Evolutionary conservation across 2,888 invertebrate species (phyloP), one percentile per base, ranked within the genome.

Genomic region (Lacanobia oleracea): DNA sequence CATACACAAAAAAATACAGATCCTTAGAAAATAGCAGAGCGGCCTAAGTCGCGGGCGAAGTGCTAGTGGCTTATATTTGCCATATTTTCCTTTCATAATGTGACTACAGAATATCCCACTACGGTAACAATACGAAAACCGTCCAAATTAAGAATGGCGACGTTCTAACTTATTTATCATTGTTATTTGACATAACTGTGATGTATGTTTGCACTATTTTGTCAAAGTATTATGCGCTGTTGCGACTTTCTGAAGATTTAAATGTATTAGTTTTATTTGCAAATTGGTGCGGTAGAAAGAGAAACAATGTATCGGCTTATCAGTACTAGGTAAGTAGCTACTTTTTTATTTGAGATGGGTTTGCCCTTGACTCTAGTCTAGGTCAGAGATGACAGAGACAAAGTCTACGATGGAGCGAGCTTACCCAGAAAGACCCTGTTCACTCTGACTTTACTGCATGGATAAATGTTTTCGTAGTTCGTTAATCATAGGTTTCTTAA

Each of bases 71-170:
- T 27, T 27, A 27, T 27, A 33, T 33, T 33, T 33, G 33, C 33
- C 2, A 33, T 33, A 33, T 33, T 33, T 33, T 6, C 33, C 33
- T 33, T 33, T 33, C 33, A 4, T 6, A 33, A 33, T 33, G 6
- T 33, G 5, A 33, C 6, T 33, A 33, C 6, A 33, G 84, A 85
- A 85, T 85, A 65, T 14, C 71, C 72, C 84, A 75, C 18, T 56
- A 67, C 67, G 51, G 60, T 21, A 81, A 85, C 79, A 79, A 77
- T 79, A 79, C 71, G 56, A 71, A 73, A 83, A 75, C 53, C 67
- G 57, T 72, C 71, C 72, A 79, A 81, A 78, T 66, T 77, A 75
- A 71, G 64, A 51, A 63, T 51, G 75, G 51, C 71, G 72, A 33
- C 77, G 67, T 21, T 51, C 56, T 21, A 62, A 68, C 59, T 61